Evolutionary conservation across 1,140 invertebrate species (phyloP), one percentile per base, ranked within the genome.

Genomic region (Procambarus clarkii): DNA sequence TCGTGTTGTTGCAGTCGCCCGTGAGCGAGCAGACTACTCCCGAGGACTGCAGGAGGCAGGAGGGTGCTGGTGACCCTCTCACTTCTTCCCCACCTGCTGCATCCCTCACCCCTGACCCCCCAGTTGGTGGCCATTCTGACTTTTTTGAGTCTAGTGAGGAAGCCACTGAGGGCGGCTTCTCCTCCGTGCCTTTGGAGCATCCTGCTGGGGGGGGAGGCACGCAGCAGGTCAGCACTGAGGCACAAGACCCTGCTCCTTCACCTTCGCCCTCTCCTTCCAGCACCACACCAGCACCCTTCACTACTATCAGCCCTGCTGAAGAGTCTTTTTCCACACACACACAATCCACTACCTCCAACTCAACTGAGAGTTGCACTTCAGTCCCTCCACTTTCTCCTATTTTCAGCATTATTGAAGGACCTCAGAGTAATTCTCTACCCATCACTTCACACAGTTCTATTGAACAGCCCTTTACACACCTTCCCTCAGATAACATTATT

Each of bases 1-100:
- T 78, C 88, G 44, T 91, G 88, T 91, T 91, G 88, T 90, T 91
- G 50, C 88, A 91, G 88, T 91, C 88, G 74, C 88, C 88, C 81
- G 88, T 91, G 88, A 91, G 88, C 88, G 88, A 91, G 82, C 81
- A 83, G 88, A 91, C 88, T 48, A 85, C 88, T 58, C 88, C 88
- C 45, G 88, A 91, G 50, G 88, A 91, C 81, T 69, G 54, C 71
- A 84, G 81, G 81, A 58, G 45, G 81, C 74, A 84, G 44, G 88
- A 91, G 60, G 86, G 86, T 58, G 76, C 34, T 45, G 58, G 58
- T 50, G 82, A 91, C 82, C 88, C 88, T 71, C 88, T 91, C 82
- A 91, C 82, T 77, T 85, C 88, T 64, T 82, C 74, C 88, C 74
- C 81, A 60, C 82, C 88, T 85, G 82, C 88, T 84, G 81, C 81